Percentiles rank a stretch among this genome's conserved stretches.
These are phyloP conservation scores for Acanthochromis polyacanthus DNA, from an alignment of 2,113 vertebrate genomes.

Conservation along the genomic window DNA sequence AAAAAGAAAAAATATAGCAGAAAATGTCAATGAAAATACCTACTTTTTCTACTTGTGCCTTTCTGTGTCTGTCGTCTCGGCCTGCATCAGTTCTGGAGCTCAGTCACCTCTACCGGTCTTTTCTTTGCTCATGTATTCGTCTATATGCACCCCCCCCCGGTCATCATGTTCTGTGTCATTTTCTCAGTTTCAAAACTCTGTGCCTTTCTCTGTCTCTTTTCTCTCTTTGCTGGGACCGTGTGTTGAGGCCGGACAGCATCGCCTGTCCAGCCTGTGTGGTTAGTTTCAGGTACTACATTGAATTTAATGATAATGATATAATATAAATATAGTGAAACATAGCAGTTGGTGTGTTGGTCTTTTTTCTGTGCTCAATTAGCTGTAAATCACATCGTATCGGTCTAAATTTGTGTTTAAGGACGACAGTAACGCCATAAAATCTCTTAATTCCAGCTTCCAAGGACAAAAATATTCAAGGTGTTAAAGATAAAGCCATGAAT, in stretches of 20 bases:
- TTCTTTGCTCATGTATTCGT: constrained; percentile 57
- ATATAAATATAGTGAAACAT: constrained; percentile 88
- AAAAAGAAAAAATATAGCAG: constrained; percentile 43
- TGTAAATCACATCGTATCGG: too few species aligned
- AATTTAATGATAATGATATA: constrained; percentile 86
- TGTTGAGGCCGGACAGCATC: constrained; percentile 74
- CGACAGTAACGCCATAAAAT: too few species aligned
- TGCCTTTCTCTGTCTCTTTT: constrained; percentile 82
- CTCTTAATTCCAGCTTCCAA: too few species aligned
- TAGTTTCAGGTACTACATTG: constrained; percentile 88
- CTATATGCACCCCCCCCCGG: constrained; percentile 22
- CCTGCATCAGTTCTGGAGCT: constrained; percentile 47
- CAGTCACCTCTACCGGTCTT: neutral
- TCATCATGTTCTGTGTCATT: constrained; percentile 49
- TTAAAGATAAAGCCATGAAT: too few species aligned
- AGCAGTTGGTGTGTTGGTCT: neutral
- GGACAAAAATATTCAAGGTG: too few species aligned
- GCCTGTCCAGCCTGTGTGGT: constrained; percentile 81
- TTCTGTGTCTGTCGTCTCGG: constrained; percentile 70
- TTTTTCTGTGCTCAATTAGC: neutral
- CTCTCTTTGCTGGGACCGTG: constrained; percentile 83
- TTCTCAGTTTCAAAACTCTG: constrained; percentile 75
- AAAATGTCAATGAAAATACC: constrained; percentile 53
- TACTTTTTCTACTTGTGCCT: constrained; percentile 83
- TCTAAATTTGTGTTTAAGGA: too few species aligned